These are phyloP conservation scores for Sminthurides aquaticus DNA, from an alignment of 2,888 invertebrate genomes.

Conservation along the genomic window DNA sequence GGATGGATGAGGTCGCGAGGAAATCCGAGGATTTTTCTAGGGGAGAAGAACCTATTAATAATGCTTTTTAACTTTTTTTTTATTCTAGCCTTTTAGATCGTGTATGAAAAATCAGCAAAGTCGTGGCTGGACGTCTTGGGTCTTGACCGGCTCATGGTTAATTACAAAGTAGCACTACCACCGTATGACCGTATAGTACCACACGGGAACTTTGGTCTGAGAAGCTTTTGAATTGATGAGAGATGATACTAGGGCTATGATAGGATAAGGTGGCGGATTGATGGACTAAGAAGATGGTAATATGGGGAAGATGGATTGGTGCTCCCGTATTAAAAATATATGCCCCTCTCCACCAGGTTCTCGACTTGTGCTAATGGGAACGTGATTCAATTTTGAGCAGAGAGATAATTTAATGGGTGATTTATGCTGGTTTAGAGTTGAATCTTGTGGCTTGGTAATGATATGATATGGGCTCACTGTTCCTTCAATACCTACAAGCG, in stretches of 20 bases:
- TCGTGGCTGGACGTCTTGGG: not conserved
- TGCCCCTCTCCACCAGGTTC: not conserved
- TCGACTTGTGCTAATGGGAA: not conserved
- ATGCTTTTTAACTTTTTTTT: too few relatives aligned
- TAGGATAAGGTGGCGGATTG: too few relatives aligned
- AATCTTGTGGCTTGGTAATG: not conserved
- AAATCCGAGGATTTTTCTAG: not conserved
- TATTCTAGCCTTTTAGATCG: too few relatives aligned
- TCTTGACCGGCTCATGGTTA: not conserved
- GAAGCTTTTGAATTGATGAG: not conserved
- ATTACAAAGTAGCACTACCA: not conserved
- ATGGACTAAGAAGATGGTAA: too few relatives aligned
- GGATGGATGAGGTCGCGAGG: too few relatives aligned
- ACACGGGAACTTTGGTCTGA: not conserved
- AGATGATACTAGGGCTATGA: too few relatives aligned
- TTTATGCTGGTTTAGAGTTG: conserved; percentile 1
- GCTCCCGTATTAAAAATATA: not conserved
- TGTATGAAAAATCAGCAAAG: too few relatives aligned
- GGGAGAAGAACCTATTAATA: not conserved
- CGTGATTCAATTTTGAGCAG: conserved; percentile 6
- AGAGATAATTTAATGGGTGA: conserved; percentile 5
- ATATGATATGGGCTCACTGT: not conserved
- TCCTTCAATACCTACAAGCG: not conserved
- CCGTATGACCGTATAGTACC: not conserved
- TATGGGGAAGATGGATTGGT: too few relatives aligned